These are phyloP conservation scores for Trichonephila clavata DNA, from an alignment of 1,140 invertebrate genomes.

Conservation along the genomic window DNA sequence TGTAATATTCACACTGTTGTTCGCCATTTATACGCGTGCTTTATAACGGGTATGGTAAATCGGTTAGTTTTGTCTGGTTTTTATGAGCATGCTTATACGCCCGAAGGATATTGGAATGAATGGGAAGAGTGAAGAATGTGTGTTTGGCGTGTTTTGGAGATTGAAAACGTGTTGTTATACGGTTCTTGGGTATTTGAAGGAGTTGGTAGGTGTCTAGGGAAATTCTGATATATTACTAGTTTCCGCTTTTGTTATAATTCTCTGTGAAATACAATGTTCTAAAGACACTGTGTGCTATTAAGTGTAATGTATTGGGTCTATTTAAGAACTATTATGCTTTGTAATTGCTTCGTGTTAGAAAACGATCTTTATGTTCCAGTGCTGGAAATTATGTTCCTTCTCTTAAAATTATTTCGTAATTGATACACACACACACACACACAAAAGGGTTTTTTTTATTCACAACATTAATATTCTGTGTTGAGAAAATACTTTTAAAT, in stretches of 20 bases:
- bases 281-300: neutral
- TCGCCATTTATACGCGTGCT: constrained; percentile 6
- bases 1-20: neutral
- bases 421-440: too few species aligned
- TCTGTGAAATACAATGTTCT: neutral
- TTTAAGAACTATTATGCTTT: too few species aligned
- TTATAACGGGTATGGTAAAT: neutral
- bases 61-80: neutral
- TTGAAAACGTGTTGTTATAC: neutral
- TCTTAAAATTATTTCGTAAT: too few species aligned
- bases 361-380: too few species aligned
- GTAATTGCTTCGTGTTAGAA: too few species aligned
- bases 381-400: too few species aligned
- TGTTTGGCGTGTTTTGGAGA: neutral
- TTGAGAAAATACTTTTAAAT: too few species aligned
- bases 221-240: neutral
- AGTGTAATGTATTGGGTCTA: too few species aligned
- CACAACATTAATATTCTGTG: too few species aligned
- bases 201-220: neutral
- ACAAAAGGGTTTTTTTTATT: too few species aligned
- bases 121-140: neutral
- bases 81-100: neutral
- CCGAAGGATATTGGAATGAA: neutral
- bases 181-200: neutral
- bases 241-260: neutral